phyloP scores from a whole-genome alignment of 2,113 vertebrate genomes.

The Datnioides undecimradiatus region DNA sequence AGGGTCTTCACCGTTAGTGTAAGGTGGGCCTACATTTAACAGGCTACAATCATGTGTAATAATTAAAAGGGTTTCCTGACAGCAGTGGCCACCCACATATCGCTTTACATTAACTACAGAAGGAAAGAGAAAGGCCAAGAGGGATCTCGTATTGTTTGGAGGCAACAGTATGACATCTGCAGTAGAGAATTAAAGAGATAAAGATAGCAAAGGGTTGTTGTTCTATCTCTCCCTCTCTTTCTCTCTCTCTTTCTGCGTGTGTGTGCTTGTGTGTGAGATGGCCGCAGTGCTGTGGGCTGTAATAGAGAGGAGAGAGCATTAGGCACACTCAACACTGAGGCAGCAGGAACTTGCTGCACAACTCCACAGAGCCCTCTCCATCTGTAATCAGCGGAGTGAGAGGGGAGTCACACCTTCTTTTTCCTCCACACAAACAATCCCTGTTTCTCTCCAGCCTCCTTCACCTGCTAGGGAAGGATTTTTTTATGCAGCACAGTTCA shows the following conservation, averaged over 20 bases:
- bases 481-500: neutral
- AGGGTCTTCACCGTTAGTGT: conserved; percentile 45
- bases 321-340: conserved; percentile 78
- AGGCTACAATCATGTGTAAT: conserved; percentile 31
- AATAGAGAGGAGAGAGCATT: conserved; percentile 74
- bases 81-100: conserved; percentile 51
- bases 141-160: conserved; percentile 45
- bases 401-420: conserved; percentile 78
- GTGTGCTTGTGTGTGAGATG: conserved; percentile 19
- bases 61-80: conserved; percentile 63
- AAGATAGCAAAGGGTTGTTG: conserved; percentile 62
- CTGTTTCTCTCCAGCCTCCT: conserved; percentile 19
- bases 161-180: conserved; percentile 55
- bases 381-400: conserved; percentile 77
- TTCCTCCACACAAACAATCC: conserved; percentile 71
- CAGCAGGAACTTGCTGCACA: conserved; percentile 77
- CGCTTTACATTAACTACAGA: conserved; percentile 36
- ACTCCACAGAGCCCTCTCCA: conserved; percentile 76
- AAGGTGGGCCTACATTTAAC: conserved; percentile 32
- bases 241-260: neutral
- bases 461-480: neutral
- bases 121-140: conserved; percentile 21
- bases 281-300: conserved; percentile 58
- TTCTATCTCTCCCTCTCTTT: conserved; percentile 5
- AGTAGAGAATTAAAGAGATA: conserved; percentile 62